Evolutionary conservation across 35 echinoderm and acorn worm species (phyloP).

Genomic region (Lytechinus variegatus): DNA sequence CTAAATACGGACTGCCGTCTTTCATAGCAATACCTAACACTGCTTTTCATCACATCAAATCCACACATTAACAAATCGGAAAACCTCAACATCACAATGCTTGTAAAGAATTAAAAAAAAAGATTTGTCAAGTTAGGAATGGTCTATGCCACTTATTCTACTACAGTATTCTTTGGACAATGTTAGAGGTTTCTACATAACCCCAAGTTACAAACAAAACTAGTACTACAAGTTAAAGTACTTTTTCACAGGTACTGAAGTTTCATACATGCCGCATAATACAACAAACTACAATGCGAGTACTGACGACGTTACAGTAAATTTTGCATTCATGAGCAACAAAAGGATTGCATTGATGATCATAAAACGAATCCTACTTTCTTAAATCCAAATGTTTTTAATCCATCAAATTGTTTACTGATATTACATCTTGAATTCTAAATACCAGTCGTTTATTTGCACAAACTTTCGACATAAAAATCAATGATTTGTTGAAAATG

Average conservation of each 20-base stretch:
- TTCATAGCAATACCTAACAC: background rate
- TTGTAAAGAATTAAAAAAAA: background rate
- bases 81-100: background rate
- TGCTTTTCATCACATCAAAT: background rate
- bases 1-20: background rate
- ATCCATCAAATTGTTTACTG: background rate
- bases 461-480: background rate
- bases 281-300: background rate
- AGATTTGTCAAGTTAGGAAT: background rate
- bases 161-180: background rate
- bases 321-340: background rate
- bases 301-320: background rate
- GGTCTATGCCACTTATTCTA: background rate
- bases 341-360: background rate
- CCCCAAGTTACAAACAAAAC: constrained; percentile 3
- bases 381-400: background rate
- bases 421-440: background rate
- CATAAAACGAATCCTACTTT: background rate
- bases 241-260: background rate
- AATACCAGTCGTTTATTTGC: background rate
- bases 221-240: background rate
- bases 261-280: background rate
- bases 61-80: background rate
- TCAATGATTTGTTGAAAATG: background rate
- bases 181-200: background rate